Evolutionary conservation across 2,888 invertebrate genomes (phyloP).

Genomic region (Pantelozetes paolii): DNA sequence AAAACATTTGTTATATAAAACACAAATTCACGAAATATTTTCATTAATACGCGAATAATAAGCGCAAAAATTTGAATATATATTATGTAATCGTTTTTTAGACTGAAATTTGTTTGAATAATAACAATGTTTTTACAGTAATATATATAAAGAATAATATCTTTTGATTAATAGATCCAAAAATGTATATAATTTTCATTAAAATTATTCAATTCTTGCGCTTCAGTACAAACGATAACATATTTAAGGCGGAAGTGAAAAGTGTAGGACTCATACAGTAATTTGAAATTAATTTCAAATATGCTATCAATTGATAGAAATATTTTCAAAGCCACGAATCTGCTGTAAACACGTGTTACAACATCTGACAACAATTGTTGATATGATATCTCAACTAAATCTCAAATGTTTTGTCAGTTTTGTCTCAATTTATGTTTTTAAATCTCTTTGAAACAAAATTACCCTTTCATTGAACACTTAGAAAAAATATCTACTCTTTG

Average conservation of each 20-base stretch:
- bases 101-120: too few species aligned
- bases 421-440: not conserved
- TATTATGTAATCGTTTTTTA: too few species aligned
- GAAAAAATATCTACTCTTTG: not conserved
- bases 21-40: not conserved
- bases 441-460: not conserved
- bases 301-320: not conserved
- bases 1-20: not conserved
- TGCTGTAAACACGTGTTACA: not conserved
- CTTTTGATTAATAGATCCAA: not conserved
- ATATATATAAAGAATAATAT: not conserved
- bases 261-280: not conserved
- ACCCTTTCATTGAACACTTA: not conserved
- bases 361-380: not conserved
- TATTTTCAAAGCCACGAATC: too few species aligned
- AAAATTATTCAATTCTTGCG: not conserved
- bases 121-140: not conserved
- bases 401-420: not conserved
- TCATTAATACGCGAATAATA: constrained; percentile 4
- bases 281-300: not conserved
- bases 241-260: too few species aligned
- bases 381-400: not conserved
- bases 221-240: not conserved
- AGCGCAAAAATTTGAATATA: not conserved
- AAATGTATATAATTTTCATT: not conserved